Conservation (phyloP, 1,140 invertebrate species). For the Aphelenchoides avenae region DNA sequence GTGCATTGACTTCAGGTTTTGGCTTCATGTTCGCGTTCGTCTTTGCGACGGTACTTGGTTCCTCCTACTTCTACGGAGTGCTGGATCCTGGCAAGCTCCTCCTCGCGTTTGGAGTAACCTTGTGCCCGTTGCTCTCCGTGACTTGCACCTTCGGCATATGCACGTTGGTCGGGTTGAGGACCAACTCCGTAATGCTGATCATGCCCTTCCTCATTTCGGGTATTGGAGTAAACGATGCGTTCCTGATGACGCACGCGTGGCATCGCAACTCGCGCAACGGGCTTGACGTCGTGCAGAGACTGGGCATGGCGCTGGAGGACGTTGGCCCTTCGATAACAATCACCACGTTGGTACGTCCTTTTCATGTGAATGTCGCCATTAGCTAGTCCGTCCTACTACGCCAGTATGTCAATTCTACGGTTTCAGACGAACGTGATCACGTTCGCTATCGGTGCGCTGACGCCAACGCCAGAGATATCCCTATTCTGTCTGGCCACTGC, state of each 20-base stretch:
- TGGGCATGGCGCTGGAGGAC: conserved; percentile 63
- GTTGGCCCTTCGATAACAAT: conserved; percentile 97
- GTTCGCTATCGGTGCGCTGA: conserved; percentile 88
- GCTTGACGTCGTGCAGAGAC: conserved; percentile 8
- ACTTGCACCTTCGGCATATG: conserved; percentile 51
- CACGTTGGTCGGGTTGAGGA: conserved; percentile 35
- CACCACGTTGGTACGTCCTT: conserved; percentile 71
- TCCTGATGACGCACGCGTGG: conserved; percentile 54
- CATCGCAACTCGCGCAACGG: conserved; percentile 19
- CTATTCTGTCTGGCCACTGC: conserved; percentile 55
- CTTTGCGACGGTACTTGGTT: conserved; percentile 29
- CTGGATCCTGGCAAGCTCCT: conserved; percentile 32
- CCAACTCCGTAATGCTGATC: conserved; percentile 53
- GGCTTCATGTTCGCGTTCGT: conserved; percentile 42
- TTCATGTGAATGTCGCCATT: conserved; percentile 15
- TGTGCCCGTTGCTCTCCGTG: conserved; percentile 48
- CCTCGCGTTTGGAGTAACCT: conserved; percentile 31
- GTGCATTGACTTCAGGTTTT: conserved; percentile 25
- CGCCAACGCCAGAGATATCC: conserved; percentile 75
- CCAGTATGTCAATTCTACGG: background rate
- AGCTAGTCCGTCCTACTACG: background rate
- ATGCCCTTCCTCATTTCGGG: conserved; percentile 50
- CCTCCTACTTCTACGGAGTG: conserved; percentile 41
- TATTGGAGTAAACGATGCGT: conserved; percentile 56
- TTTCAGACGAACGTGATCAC: conserved; percentile 82